phyloP scores from a whole-genome alignment of 2,888 invertebrate genomes.

The Girardia tigrina region DNA sequence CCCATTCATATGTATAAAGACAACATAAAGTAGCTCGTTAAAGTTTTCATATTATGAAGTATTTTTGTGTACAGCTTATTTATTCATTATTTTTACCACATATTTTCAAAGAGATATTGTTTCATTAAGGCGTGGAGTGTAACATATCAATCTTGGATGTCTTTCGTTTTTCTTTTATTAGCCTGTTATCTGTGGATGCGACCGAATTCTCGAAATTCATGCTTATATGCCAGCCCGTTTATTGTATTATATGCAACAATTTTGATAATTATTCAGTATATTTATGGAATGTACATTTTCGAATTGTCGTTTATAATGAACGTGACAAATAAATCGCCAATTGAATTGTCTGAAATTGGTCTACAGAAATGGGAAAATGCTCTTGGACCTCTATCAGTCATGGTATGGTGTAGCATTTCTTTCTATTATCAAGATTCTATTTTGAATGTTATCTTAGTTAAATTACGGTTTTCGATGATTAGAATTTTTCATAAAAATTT shows the following conservation, averaged over 20 bases:
- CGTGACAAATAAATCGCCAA: background rate
- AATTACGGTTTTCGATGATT: too few species aligned
- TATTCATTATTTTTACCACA: too few species aligned
- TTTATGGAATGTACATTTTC: slow-evolving; percentile 64
- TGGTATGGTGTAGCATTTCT: too few species aligned
- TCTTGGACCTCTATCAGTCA: background rate
- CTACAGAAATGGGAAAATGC: slow-evolving; percentile 19
- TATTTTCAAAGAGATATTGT: too few species aligned
- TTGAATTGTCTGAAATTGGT: slow-evolving; percentile 31
- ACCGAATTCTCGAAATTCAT: slow-evolving; percentile 76
- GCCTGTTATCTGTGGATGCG: slow-evolving; percentile 91
- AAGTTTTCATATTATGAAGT: too few species aligned
- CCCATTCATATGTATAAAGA: too few species aligned
- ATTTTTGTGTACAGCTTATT: too few species aligned
- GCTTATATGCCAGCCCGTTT: slow-evolving; percentile 87
- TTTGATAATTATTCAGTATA: slow-evolving; percentile 65
- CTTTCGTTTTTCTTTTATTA: slow-evolving; percentile 79
- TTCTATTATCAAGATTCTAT: too few species aligned
- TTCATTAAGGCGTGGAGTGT: slow-evolving; percentile 93
- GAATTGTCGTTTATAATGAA: too few species aligned
- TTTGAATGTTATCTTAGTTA: too few species aligned
- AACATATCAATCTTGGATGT: slow-evolving; percentile 90
- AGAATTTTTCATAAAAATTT: too few species aligned
- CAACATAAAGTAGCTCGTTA: too few species aligned
- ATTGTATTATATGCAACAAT: slow-evolving; percentile 79